Base-by-base conservation (phyloP, 2,797 vertebrate species). In the Leontocebus nigricollis region DNA sequence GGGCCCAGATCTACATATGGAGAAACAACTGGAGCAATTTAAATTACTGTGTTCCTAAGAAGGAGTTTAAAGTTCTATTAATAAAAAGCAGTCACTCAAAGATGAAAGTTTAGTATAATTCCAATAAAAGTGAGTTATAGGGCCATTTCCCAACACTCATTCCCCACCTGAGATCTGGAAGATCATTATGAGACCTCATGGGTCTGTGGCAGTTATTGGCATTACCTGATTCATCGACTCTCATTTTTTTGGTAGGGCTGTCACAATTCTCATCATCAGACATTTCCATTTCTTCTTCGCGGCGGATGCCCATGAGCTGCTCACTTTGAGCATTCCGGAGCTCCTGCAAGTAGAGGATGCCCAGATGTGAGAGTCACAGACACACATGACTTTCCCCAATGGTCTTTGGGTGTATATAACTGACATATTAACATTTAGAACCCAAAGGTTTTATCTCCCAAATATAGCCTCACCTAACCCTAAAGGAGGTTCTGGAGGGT, bases 201-300 rank as follows among this genome's bases (percentile, higher is more conserved):
- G 75, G 85, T 5, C 10, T 10, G 64, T 17, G 20, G 94, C 36
- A 20, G 36, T 41, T 52, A 15, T 8, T 39, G 26, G 83, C 33
- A 70, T 97, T 99, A 99, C 99, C 99, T 97, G 99, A 99, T 57
- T 99, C 99, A 89, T 99, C 99, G 2, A 99, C 98, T 96, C 99
- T 98, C 90, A 99, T 98, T 97, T 99, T 99, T 98, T 99, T 99
- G 85, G 98, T 99, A 61, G 99, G 99, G 92, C 98, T 99, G 98
- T 99, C 99, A 46, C 99, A 99, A 4, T 98, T 99, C 95, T 99
- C 99, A 30, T 99, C 99, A 44, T 99, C 99, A 0, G 99, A 99
- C 99, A 99, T 99, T 98, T 99, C 99, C 99, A 99, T 99, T 97
- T 99, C 99, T 97, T 99, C 99, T 97, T 99, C 99, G 0, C 99